A percentile compares a stretch with the other conserved stretches of the same genome.
phyloP scores from a whole-genome alignment of 2,797 vertebrate species.

The Macroramphosus scolopax region DNA sequence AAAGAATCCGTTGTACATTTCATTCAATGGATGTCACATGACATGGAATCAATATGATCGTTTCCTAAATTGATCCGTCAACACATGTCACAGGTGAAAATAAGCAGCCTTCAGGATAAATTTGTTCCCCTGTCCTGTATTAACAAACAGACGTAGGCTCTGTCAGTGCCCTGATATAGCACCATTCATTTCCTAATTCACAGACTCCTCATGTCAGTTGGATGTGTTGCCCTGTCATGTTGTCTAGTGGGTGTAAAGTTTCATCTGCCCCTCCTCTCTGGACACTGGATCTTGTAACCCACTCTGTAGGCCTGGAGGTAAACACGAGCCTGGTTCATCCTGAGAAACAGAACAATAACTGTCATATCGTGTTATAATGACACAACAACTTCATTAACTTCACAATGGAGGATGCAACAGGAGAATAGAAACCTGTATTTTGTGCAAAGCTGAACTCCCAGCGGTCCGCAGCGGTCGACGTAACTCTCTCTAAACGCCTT shows the following conservation, averaged over 20 bases:
- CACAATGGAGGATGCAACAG: background rate
- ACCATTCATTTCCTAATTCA: too few relatives aligned
- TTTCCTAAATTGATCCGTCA: too few relatives aligned
- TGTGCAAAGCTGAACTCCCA: conserved; percentile 76
- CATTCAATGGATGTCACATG: too few relatives aligned
- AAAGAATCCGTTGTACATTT: too few relatives aligned
- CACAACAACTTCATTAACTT: background rate
- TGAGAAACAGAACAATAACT: conserved; percentile 51
- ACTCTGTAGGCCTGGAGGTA: conserved; percentile 84
- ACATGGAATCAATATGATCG: too few relatives aligned
- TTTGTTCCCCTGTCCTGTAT: too few relatives aligned
- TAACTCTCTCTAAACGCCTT: conserved; percentile 80
- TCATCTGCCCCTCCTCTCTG: conserved; percentile 59
- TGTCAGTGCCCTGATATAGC: too few relatives aligned
- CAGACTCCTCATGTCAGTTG: too few relatives aligned
- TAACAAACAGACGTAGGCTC: too few relatives aligned
- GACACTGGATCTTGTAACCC: conserved; percentile 83
- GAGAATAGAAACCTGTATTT: conserved; percentile 64
- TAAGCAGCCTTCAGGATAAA: too few relatives aligned
- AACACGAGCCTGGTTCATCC: conserved; percentile 83
- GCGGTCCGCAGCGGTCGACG: conserved; percentile 82
- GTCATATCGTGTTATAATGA: too few relatives aligned
- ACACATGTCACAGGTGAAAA: too few relatives aligned
- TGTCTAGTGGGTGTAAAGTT: background rate
- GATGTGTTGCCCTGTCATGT: background rate